These are phyloP conservation scores for Dolichomitus sp. DNA, from an alignment of 2,888 invertebrate species.

Conservation along the genomic window DNA sequence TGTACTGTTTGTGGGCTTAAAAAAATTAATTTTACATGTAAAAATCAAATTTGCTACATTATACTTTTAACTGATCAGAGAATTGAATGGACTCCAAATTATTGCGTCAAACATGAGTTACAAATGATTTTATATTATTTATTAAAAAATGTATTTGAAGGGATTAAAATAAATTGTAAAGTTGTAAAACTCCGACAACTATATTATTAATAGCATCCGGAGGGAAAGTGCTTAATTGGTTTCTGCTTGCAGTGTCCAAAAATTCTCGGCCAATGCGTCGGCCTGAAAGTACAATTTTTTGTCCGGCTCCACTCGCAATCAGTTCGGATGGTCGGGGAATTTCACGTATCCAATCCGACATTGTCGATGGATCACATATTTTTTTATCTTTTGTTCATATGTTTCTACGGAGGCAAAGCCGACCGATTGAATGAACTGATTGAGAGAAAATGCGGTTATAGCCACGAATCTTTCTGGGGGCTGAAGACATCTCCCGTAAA, in stretches of 20 bases:
- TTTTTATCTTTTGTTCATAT: background rate
- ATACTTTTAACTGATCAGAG: too few relatives aligned
- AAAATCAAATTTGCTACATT: too few relatives aligned
- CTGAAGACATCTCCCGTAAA: background rate
- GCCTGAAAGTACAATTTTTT: constrained; percentile 11
- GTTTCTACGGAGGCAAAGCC: constrained; percentile 1
- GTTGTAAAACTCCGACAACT: background rate
- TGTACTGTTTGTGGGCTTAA: too few relatives aligned
- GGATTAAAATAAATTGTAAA: background rate
- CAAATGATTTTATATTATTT: background rate
- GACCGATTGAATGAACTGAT: constrained; percentile 27
- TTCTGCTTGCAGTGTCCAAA: constrained; percentile 6
- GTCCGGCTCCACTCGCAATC: constrained; percentile 13
- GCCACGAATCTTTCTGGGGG: background rate
- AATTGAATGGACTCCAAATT: background rate
- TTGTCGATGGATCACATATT: constrained; percentile 16
- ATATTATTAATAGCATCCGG: background rate
- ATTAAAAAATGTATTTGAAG: background rate
- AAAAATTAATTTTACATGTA: too few relatives aligned
- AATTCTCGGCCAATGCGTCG: constrained; percentile 1
- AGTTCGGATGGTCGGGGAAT: constrained; percentile 20
- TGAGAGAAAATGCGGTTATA: constrained; percentile 25
- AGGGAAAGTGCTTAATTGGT: constrained; percentile 12
- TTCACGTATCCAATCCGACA: constrained; percentile 8
- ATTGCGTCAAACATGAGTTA: background rate